These are phyloP conservation scores for Lasioglossum figueresi DNA, from an alignment of 2,888 invertebrate species.

Conservation along the genomic window DNA sequence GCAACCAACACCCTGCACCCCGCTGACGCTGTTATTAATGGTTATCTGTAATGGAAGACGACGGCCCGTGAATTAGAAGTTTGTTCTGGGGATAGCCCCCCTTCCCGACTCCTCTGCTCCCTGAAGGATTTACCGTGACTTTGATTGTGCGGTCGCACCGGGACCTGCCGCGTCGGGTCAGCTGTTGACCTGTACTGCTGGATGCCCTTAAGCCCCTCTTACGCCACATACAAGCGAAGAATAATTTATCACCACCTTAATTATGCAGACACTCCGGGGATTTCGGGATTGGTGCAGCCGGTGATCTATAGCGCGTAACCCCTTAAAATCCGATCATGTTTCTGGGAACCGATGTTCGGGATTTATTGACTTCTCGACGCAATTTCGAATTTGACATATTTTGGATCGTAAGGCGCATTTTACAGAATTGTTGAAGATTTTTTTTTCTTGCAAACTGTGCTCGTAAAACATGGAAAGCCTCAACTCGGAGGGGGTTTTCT, in stretches of 20 bases:
- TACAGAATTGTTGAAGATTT: too few species aligned
- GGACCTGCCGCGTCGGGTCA: not conserved
- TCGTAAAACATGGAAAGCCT: too few species aligned
- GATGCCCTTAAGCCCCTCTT: conserved; percentile 1
- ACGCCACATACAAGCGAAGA: not conserved
- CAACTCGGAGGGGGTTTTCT: too few species aligned
- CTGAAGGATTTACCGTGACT: conserved; percentile 13
- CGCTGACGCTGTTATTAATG: conserved; percentile 4
- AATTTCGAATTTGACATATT: not conserved
- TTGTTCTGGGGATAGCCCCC: not conserved
- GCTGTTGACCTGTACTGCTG: conserved; percentile 3
- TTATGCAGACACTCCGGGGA: not conserved
- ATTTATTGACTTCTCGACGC: not conserved
- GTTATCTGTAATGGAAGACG: conserved; percentile 18
- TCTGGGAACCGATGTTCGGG: not conserved
- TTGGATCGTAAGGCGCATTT: too few species aligned
- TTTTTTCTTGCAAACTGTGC: too few species aligned
- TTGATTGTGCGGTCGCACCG: conserved; percentile 3
- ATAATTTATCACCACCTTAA: not conserved
- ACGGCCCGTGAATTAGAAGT: conserved; percentile 9
- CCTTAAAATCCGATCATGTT: not conserved
- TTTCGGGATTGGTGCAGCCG: not conserved
- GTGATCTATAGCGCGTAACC: not conserved
- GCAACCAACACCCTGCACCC: not conserved
- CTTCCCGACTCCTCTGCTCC: too few species aligned